A percentile compares a stretch with the other conserved stretches of the same genome.
Evolutionary conservation across 2,888 invertebrate species (phyloP).

Genomic region (Drosophila picticornis): DNA sequence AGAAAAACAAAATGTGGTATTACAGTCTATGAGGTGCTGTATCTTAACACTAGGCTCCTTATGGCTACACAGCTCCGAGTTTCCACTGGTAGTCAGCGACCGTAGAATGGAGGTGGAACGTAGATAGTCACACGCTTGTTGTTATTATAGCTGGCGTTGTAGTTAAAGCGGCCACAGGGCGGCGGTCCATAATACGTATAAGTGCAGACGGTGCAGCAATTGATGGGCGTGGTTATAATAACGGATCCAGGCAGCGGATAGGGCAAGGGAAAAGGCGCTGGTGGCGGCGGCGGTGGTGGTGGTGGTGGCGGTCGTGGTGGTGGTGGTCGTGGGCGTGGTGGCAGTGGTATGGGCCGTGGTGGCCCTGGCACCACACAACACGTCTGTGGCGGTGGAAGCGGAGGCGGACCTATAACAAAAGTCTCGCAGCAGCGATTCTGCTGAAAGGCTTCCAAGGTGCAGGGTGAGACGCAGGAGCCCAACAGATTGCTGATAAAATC

Average conservation of each 20-base stretch:
- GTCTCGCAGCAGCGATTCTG: constrained; percentile 75
- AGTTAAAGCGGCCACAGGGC: constrained; percentile 68
- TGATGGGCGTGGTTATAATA: constrained; percentile 64
- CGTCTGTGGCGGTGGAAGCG: constrained; percentile 34
- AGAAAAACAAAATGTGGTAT: constrained; percentile 1
- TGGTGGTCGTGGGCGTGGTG: constrained; percentile 20
- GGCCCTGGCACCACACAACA: constrained; percentile 44
- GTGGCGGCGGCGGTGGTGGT: constrained; percentile 31
- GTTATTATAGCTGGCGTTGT: constrained; percentile 20
- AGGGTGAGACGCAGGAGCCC: constrained; percentile 68
- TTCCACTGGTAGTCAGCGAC: constrained; percentile 30
- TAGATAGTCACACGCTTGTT: constrained; percentile 60
- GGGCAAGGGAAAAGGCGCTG: constrained; percentile 41
- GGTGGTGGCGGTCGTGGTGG: constrained; percentile 27
- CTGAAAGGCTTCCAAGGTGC: constrained; percentile 75
- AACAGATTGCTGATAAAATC: constrained; percentile 70
- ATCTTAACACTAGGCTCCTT: constrained; percentile 23
- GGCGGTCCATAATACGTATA: constrained; percentile 77
- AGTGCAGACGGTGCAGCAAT: constrained; percentile 76
- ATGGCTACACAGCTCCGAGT: constrained; percentile 1
- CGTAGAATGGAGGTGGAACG: constrained; percentile 69
- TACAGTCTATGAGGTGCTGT: constrained; percentile 19
- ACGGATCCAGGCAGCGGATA: constrained; percentile 35
- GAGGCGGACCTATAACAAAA: constrained; percentile 42
- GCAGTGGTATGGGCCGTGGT: constrained; percentile 16